Percentiles rank a stretch among this genome's conserved stretches.
phyloP scores from a whole-genome alignment of 2,888 invertebrate species.

The Drosophila demipolita region DNA sequence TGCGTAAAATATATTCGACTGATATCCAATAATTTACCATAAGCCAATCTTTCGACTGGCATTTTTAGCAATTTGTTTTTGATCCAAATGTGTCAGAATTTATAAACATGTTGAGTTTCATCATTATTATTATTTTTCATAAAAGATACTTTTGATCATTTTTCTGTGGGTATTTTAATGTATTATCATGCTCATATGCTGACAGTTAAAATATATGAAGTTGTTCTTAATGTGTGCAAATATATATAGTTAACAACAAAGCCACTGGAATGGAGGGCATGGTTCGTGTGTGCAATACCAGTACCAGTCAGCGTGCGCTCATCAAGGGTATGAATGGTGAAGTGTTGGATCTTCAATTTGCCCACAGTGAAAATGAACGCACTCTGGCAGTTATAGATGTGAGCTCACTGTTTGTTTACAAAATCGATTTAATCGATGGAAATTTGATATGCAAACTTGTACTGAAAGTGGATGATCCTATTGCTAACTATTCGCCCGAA shows the following conservation, averaged over 20 bases:
- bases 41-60: background rate
- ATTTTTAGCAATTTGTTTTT: background rate
- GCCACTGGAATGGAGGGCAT: conserved; percentile 87
- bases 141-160: background rate
- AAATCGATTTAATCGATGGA: conserved; percentile 88
- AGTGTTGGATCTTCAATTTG: conserved; percentile 96
- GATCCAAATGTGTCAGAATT: background rate
- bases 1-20: background rate
- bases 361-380: conserved; percentile 91
- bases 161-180: background rate
- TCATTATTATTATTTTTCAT: background rate
- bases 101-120: background rate
- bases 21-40: background rate
- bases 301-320: conserved; percentile 89
- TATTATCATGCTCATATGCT: background rate
- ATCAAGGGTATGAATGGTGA: conserved; percentile 95
- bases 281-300: conserved; percentile 92
- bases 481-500: conserved; percentile 85
- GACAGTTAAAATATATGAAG: background rate
- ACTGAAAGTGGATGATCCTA: conserved; percentile 85
- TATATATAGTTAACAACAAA: conserved; percentile 83
- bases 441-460: conserved; percentile 86
- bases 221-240: conserved; percentile 1
- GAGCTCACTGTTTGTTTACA: conserved; percentile 93
- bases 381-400: conserved; percentile 95